Conservation (phyloP, 2,888 invertebrate genomes). For the Meiosimyza decipiens region DNA sequence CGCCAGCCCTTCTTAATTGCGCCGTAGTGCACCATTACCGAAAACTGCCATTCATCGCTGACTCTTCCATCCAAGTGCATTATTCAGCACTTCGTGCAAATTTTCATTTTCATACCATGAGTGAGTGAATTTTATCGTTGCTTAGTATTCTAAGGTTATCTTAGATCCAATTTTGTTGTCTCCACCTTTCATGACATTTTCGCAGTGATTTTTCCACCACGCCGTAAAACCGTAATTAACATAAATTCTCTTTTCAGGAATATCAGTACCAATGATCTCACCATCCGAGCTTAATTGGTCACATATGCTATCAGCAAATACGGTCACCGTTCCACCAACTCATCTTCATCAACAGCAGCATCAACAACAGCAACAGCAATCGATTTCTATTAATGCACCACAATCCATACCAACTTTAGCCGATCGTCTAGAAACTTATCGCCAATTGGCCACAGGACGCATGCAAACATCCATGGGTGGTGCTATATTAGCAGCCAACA, state of each 20-base stretch:
- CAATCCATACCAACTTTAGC: constrained; percentile 68
- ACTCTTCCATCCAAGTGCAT: too few species aligned
- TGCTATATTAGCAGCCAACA: constrained; percentile 66
- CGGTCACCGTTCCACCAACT: constrained; percentile 41
- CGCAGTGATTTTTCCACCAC: too few species aligned
- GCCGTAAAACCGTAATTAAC: too few species aligned
- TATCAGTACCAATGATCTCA: constrained; percentile 53
- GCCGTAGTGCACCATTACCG: too few species aligned
- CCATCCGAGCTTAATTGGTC: constrained; percentile 61
- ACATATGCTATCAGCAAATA: constrained; percentile 50
- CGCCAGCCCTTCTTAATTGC: too few species aligned
- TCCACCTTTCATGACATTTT: too few species aligned
- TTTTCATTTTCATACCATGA: too few species aligned
- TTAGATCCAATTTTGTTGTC: too few species aligned
- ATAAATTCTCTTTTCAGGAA: constrained; percentile 31
- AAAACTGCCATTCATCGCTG: too few species aligned
- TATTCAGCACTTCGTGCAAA: too few species aligned
- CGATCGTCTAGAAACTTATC: constrained; percentile 70
- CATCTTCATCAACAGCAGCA: constrained; percentile 39
- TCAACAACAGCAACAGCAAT: constrained; percentile 19
- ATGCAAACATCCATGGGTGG: constrained; percentile 66
- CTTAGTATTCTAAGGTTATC: too few species aligned
- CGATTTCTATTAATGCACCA: constrained; percentile 54
- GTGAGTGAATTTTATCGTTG: too few species aligned
- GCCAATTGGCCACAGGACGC: constrained; percentile 68